Evolutionary conservation across 2,797 vertebrate species (phyloP), one percentile per base, ranked within the genome.

Genomic region (Cichlasoma orientale): DNA sequence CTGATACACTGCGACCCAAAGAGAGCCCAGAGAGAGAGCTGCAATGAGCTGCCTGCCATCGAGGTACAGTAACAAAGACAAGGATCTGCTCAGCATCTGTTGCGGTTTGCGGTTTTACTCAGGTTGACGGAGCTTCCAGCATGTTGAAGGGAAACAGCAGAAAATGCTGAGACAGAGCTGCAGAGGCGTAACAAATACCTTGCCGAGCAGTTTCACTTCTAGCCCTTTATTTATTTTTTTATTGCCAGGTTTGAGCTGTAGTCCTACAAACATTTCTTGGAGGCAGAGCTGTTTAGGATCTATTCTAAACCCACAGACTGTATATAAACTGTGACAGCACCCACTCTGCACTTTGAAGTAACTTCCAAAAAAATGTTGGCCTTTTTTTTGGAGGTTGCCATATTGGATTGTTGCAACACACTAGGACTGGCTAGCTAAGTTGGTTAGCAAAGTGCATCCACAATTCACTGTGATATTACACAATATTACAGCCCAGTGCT

Each of bases 1-100:
- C 55, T 96, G 92, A 96, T 96, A 85, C 96, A 96, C 88, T 96
- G 96, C 29, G 96, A 96, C 89, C 96, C 96, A 27, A 95, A 96
- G 89, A 94, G 96, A 91, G 95, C 96, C 75, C 95, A 96, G 91
- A 92, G 95, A 90, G 96, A 96, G 88, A 95, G 92, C 92, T 96
- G 96, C 90, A 94, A 78, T 1, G 96, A 96, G 89, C 91, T 96
- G 80, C 96, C 96, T 27, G 89, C 92, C 76, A 86, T 94, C 12
- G 96, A 96, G 96, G 96, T 94, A 94, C 73, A 89, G 89, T 93
- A 91, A 91, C 74, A 38, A 83, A 59, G 27, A 53, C 69, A 59
- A 18, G 56, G 75, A 70, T 87, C 89, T 84, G 78, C 77, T 79
- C 83, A 56, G 82, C 88, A 61, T 83, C 84, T 75, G 84, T 72